Percentiles rank a stretch among this genome's conserved stretches.
These are phyloP conservation scores for Crotalus tigris DNA, from an alignment of 2,113 vertebrate genomes.

Conservation along the genomic window DNA sequence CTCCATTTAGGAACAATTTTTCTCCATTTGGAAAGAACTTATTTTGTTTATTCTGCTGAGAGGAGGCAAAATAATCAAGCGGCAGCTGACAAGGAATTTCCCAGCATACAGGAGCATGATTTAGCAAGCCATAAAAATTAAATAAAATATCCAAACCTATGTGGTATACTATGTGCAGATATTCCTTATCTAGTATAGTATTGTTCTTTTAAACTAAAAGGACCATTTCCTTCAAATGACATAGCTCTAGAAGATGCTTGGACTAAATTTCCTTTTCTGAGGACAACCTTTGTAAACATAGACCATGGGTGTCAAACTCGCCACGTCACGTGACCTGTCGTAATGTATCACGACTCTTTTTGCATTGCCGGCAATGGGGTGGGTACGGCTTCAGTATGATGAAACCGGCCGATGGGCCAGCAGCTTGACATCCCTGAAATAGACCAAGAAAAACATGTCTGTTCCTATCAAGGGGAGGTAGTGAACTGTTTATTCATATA, in stretches of 20 bases:
- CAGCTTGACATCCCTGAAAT: too few species aligned
- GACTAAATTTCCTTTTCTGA: background rate
- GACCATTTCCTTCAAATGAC: background rate
- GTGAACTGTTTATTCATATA: background rate
- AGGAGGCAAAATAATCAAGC: background rate
- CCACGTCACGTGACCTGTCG: too few species aligned
- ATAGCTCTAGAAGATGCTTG: background rate
- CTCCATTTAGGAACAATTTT: background rate
- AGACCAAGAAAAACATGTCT: background rate
- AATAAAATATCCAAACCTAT: background rate
- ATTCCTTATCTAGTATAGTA: background rate
- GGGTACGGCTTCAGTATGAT: too few species aligned
- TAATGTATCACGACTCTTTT: too few species aligned
- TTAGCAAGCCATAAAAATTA: background rate
- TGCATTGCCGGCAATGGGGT: too few species aligned
- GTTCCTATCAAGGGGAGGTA: background rate
- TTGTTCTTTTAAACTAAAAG: background rate
- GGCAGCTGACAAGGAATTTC: background rate
- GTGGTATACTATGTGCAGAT: background rate
- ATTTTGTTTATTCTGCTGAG: background rate
- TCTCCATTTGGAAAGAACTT: background rate
- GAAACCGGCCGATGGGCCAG: too few species aligned
- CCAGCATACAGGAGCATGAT: background rate
- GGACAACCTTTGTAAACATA: background rate
- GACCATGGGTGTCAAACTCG: background rate